These are phyloP conservation scores for Trichonephila inaurata DNA, from an alignment of 1,140 invertebrate species.

Conservation along the genomic window DNA sequence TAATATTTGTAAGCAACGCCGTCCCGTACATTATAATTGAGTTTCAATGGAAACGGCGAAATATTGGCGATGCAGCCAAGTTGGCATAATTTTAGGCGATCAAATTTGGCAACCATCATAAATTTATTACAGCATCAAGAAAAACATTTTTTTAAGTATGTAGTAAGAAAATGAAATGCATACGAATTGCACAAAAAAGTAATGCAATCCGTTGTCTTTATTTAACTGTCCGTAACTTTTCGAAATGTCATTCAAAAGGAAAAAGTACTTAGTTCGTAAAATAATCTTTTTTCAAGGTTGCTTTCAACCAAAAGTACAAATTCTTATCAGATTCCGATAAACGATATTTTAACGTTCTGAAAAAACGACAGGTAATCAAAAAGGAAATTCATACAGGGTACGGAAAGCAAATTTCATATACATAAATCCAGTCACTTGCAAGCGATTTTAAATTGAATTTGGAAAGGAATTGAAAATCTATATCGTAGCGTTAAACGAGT, in stretches of 20 bases:
- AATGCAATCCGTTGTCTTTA: no score
- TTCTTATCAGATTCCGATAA: not conserved
- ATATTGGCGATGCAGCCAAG: no score
- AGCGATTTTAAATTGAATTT: slow-evolving; percentile 23
- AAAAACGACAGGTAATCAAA: not conserved
- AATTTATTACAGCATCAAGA: no score
- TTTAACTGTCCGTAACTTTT: no score
- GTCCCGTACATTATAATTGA: no score
- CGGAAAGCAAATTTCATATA: not conserved
- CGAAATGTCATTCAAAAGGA: not conserved
- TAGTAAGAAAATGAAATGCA: no score
- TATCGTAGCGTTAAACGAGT: not conserved
- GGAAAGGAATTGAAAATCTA: slow-evolving; percentile 1
- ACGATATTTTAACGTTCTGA: not conserved
- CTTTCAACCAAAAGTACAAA: not conserved
- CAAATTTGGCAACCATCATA: no score
- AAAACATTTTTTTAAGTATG: no score
- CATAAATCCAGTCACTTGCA: not conserved
- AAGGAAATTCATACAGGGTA: not conserved
- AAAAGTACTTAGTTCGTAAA: not conserved
- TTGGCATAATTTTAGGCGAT: no score
- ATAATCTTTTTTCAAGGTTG: not conserved
- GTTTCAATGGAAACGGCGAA: no score
- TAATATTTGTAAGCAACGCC: no score
- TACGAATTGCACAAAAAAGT: no score